Evolutionary conservation across 2,113 vertebrate genomes (phyloP).

Genomic region (Cebus imitator): DNA sequence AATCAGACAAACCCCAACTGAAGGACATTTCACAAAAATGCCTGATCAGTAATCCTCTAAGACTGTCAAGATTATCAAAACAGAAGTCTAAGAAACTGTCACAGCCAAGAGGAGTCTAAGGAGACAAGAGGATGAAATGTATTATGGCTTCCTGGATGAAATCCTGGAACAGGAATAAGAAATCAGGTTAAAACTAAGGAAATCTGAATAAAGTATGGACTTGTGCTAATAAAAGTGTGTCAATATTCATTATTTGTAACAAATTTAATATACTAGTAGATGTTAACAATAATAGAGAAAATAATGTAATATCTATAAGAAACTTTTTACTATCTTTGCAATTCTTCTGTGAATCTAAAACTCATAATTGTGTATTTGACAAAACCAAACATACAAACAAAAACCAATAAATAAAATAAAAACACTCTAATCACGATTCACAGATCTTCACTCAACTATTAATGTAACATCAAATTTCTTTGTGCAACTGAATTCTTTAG

Average conservation of each 20-base stretch:
- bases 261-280: background rate
- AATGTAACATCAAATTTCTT: background rate
- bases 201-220: background rate
- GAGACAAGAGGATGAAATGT: background rate
- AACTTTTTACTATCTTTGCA: background rate
- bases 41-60: background rate
- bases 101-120: background rate
- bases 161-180: background rate
- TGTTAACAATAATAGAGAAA: background rate
- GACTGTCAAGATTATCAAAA: background rate
- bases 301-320: background rate
- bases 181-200: background rate
- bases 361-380: background rate
- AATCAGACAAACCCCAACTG: background rate
- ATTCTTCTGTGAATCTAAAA: background rate
- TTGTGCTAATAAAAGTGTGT: background rate
- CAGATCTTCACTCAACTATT: background rate
- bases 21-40: background rate
- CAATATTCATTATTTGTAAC: background rate
- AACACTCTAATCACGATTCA: background rate
- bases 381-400: background rate
- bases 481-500: background rate
- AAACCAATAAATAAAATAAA: background rate
- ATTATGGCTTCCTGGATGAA: background rate
- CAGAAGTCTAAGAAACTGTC: background rate